Conservation (phyloP, 2,113 vertebrate genomes). For the Alethe castanea region DNA sequence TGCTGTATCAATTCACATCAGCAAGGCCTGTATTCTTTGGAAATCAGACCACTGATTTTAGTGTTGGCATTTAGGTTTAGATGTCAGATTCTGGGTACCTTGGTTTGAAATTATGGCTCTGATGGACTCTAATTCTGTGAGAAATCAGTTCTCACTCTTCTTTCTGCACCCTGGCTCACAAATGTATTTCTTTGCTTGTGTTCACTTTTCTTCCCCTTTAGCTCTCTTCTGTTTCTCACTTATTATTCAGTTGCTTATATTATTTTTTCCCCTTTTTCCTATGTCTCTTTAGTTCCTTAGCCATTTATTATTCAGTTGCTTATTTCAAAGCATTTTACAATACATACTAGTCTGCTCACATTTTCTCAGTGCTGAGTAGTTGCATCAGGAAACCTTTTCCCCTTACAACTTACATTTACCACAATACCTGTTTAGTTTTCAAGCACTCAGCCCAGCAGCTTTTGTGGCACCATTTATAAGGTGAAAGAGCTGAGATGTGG, state of each 20-base stretch:
- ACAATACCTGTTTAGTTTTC: neutral
- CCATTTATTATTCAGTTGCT: neutral
- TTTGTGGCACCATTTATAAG: neutral
- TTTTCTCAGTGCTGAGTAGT: neutral
- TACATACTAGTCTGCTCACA: neutral
- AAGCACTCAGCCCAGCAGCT: neutral
- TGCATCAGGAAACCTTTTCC: neutral
- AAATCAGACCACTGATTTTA: neutral
- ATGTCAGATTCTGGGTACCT: neutral
- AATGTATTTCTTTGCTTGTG: neutral
- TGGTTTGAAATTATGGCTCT: neutral
- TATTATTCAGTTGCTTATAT: neutral
- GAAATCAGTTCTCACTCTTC: neutral
- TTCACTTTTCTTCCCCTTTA: neutral
- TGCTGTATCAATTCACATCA: neutral
- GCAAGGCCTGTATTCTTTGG: neutral
- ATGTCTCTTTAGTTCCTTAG: neutral
- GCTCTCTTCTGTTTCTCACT: neutral
- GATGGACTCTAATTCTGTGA: neutral
- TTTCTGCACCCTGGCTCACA: neutral
- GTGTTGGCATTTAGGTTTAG: neutral
- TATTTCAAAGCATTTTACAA: constrained; percentile 6
- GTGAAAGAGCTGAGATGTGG: neutral
- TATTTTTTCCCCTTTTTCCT: neutral
- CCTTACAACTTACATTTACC: neutral